These are phyloP conservation scores for Cotesia chilonis DNA, from an alignment of 1,140 invertebrate genomes.

Conservation along the genomic window DNA sequence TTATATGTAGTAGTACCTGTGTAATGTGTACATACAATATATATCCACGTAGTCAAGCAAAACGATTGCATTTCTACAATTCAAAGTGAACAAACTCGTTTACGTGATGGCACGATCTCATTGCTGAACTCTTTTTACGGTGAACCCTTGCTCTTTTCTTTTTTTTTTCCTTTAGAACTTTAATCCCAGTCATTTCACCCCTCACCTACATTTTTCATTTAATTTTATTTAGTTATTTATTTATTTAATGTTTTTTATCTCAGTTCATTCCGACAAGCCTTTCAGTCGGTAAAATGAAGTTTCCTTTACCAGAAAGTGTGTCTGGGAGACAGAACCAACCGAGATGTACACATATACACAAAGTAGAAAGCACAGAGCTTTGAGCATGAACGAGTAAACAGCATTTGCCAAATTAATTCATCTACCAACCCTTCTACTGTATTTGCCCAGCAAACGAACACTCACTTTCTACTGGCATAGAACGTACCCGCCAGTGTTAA, in stretches of 20 bases:
- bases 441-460: conserved; percentile 4
- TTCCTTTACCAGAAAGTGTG: neutral
- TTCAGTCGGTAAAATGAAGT: conserved; percentile 15
- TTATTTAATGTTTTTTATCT: neutral
- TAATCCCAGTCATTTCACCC: neutral
- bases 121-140: neutral
- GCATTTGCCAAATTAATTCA: conserved; percentile 26
- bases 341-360: no score
- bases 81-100: conserved; percentile 11
- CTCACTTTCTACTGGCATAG: neutral
- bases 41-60: neutral
- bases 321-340: no score
- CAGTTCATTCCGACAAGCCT: neutral
- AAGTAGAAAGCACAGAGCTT: neutral
- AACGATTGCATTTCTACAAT: neutral
- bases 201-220: neutral
- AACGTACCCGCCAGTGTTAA: neutral
- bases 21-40: neutral
- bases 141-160: neutral
- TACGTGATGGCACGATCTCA: conserved; percentile 12
- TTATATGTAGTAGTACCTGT: neutral
- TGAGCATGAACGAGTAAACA: conserved; percentile 12
- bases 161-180: neutral
- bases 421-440: neutral
- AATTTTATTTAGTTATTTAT: neutral